Base-by-base conservation (phyloP, 2,888 invertebrate genomes). In the Sinopyrophorus schimmeli region DNA sequence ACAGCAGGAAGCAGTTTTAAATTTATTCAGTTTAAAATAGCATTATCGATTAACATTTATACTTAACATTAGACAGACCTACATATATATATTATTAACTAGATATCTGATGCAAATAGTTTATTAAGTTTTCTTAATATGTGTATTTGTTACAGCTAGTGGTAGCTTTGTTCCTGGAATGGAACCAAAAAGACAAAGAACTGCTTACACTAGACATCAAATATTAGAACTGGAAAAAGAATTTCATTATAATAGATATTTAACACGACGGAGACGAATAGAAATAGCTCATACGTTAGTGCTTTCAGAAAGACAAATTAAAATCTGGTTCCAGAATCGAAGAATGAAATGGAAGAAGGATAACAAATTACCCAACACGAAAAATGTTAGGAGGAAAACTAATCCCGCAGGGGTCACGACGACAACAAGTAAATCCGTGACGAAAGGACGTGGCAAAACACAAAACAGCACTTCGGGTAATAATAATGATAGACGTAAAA, bases 151-250 rank as follows among this genome's bases (percentile, higher is more conserved):
- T 80, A 54, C 82, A 92, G 92, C 90, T 32, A 91, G 89, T 72
- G 92, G 92, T 54, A 82, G 84, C 35, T 93, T 82, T 73, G 89
- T 90, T 73, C 92, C 92, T 5, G 92, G 92, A 51, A 92, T 92
- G 88, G 94, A 96, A 73, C 92, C 94, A 39, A 96, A 96, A 75
- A 82, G 97, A 55, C 95, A 96, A 73, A 82, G 97, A 64, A 97
- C 96, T 61, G 96, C 96, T 54, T 97, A 97, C 81, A 97, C 96
- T 53, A 85, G 96, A 74, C 94, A 95, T 80, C 97, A 97, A 81
- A 95, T 96, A 71, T 80, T 97, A 73, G 96, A 97, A 76, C 80
- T 97, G 69, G 96, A 96, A 74, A 96, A 96, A 74, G 96, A 96
- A 79, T 97, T 97, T 76, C 95, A 96, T 75, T 96, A 90, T 81